Evolutionary conservation across 2,113 vertebrate genomes (phyloP).

Genomic region (Microcebus lehilahytsara): DNA sequence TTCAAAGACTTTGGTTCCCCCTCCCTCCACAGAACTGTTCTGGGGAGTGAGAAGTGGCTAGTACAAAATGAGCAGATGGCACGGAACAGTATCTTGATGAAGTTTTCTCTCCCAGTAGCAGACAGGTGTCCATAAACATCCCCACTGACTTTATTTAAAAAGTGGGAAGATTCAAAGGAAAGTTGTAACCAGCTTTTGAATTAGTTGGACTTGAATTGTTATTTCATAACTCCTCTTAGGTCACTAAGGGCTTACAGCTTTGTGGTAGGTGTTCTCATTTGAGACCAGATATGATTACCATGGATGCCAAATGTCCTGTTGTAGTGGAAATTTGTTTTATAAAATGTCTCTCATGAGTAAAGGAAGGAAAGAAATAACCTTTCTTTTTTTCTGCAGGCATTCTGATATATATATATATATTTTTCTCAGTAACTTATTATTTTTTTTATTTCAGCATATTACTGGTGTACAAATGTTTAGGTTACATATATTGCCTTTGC

Average conservation of each 20-base stretch:
- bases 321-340: constrained; percentile 3
- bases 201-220: not conserved
- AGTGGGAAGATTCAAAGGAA: not conserved
- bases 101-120: not conserved
- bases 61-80: not conserved
- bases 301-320: not conserved
- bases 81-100: not conserved
- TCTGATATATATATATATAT: not conserved
- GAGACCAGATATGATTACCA: not conserved
- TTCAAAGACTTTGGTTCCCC: constrained; percentile 49
- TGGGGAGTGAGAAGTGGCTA: not conserved
- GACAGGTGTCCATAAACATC: not conserved
- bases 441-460: no score
- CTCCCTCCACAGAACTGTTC: not conserved
- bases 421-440: no score
- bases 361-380: not conserved
- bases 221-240: not conserved
- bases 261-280: not conserved
- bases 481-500: no score
- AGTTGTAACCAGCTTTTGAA: not conserved
- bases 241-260: not conserved
- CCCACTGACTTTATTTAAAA: not conserved
- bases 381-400: not conserved
- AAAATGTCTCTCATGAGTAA: not conserved
- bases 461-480: no score